Base-by-base conservation (phyloP, 2,797 vertebrate species). In the Oreochromis grahami region DNA sequence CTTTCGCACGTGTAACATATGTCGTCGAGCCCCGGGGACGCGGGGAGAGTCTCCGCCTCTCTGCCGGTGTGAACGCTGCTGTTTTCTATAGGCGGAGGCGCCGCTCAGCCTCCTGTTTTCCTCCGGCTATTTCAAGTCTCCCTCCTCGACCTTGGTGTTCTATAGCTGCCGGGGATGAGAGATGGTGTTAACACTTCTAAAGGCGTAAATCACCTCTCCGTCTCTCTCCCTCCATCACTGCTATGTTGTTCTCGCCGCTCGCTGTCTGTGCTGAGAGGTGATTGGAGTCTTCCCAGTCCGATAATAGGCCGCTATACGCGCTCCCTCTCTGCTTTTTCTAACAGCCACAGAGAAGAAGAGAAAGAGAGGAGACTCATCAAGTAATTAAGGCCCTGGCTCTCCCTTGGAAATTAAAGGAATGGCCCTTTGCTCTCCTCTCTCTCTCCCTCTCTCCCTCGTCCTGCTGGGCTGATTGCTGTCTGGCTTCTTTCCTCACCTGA, bases 341-440 rank as follows among this genome's bases (percentile, higher is more conserved):
- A 78, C 87, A 91, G 72, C 84, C 89, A 89, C 83, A 84, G 83
- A 86, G 83, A 81, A 81, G 78, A 65, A 86, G 76, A 80, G 92
- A 96, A 92, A 94, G 95, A 95, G 96, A 96, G 91, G 95, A 96
- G 97, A 95, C 97, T 97, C 96, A 97, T 97, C 97, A 96, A 96
- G 97, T 98, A 98, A 98, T 98, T 98, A 99, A 98, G 97, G 97
- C 96, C 97, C 96, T 96, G 96, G 97, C 97, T 97, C 97, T 96
- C 96, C 97, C 97, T 97, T 97, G 97, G 97, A 97, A 96, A 96
- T 98, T 97, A 97, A 97, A 97, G 97, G 97, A 97, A 97, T 97
- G 97, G 97, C 97, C 97, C 97, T 96, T 97, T 97, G 96, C 96
- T 96, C 96, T 93, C 78, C 77, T 52, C 79, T 43, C 80, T 84